Base-by-base conservation (phyloP, 1,140 invertebrate species). In the Teleopsis dalmanni region DNA sequence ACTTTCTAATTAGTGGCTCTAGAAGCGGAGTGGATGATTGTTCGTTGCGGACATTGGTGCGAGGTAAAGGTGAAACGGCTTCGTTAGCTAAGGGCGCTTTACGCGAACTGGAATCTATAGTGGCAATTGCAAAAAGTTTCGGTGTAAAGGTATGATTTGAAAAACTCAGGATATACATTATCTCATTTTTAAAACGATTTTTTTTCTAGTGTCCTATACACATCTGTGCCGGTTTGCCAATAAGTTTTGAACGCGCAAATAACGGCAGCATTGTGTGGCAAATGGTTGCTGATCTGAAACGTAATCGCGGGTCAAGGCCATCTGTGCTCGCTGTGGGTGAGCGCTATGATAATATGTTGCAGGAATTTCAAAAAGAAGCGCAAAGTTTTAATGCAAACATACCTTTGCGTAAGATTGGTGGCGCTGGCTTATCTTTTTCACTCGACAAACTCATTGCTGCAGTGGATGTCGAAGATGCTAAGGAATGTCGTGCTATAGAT, bases 371-470 rank as follows among this genome's bases (percentile, higher is more conserved):
- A 27, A 58, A 59, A 22, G 53, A 62, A 40, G 67, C 64, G 0
- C 66, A 70, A 43, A 57, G 58, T 18, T 64, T 57, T 6, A 69
- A 65, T 47, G 47, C 54, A 55, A 70, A 29, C 56, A 56, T 59
- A 55, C 71, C 57, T 18, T 52, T 57, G 0, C 57, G 51, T 63
- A 72, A 55, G 64, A 76, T 57, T 37, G 73, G 34, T 44, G 86
- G 81, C 0, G 84, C 82, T 4, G 88, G 88, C 11, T 77, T 88
- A 11, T 87, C 86, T 29, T 76, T 91, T 35, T 84, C 82, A 1
- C 63, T 91, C 44, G 81, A 84, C 45, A 85, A 82, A 62, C 65
- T 90, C 25, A 75, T 84, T 0, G 73, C 58, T 80, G 22, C 71
- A 68, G 49, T 76, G 75, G 64, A 55, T 59, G 21, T 69, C 70